These are phyloP conservation scores for Laothoe populi DNA, from an alignment of 2,888 invertebrate genomes.

Conservation along the genomic window DNA sequence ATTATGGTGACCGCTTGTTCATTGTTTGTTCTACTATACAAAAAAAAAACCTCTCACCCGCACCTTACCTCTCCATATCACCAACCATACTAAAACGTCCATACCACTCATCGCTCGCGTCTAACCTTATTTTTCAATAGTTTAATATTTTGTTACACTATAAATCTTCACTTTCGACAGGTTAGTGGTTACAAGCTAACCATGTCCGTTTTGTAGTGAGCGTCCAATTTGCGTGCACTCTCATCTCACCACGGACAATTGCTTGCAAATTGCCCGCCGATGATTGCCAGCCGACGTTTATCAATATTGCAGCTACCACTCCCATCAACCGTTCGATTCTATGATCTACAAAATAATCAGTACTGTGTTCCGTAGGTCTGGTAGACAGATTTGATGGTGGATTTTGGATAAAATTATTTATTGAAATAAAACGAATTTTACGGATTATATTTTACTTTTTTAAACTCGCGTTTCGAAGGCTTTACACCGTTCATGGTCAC, in stretches of 20 bases:
- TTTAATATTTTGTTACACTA: neutral
- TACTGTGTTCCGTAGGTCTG: slow-evolving; percentile 38
- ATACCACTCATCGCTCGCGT: too few relatives aligned
- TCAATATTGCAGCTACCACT: slow-evolving; percentile 74
- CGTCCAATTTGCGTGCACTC: slow-evolving; percentile 72
- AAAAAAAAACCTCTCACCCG: too few relatives aligned
- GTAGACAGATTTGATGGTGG: slow-evolving; percentile 25
- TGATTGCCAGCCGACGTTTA: slow-evolving; percentile 79
- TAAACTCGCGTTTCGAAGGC: too few relatives aligned
- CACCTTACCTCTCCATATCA: too few relatives aligned
- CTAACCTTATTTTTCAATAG: too few relatives aligned
- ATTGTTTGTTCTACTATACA: too few relatives aligned
- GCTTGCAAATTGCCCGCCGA: slow-evolving; percentile 75
- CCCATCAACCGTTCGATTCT: slow-evolving; percentile 41
- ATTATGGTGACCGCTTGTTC: too few relatives aligned
- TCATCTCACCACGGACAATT: slow-evolving; percentile 79
- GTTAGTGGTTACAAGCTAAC: slow-evolving; percentile 51
- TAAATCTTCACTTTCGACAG: slow-evolving; percentile 25
- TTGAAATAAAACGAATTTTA: too few relatives aligned
- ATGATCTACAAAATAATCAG: slow-evolving; percentile 42
- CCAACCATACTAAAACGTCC: too few relatives aligned
- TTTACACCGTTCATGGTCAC: too few relatives aligned
- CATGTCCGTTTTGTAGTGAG: slow-evolving; percentile 61
- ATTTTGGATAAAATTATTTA: neutral
- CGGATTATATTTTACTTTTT: too few relatives aligned